These are phyloP conservation scores for Amaurobius ferox DNA, from an alignment of 2,888 invertebrate species.

Conservation along the genomic window DNA sequence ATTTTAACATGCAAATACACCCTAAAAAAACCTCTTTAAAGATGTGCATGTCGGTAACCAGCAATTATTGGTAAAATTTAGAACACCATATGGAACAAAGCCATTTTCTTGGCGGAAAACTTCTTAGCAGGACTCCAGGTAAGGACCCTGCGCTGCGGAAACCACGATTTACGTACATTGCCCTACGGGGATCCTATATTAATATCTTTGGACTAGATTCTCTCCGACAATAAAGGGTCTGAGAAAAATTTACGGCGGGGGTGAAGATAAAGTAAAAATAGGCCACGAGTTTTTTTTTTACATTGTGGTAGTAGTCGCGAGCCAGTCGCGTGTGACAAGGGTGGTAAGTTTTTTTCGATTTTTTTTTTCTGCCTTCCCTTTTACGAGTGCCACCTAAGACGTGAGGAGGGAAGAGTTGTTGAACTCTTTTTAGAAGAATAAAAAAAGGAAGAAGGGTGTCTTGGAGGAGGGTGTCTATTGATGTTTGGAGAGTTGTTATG, in stretches of 20 bases:
- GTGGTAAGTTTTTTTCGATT: constrained; percentile 33
- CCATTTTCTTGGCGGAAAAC: too few relatives aligned
- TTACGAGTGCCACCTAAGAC: neutral
- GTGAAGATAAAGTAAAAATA: constrained; percentile 67
- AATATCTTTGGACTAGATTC: constrained; percentile 65
- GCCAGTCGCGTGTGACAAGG: constrained; percentile 40
- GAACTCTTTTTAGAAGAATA: constrained; percentile 32
- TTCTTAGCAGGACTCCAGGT: too few relatives aligned
- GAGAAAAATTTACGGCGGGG: constrained; percentile 22
- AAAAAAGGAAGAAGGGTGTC: neutral
- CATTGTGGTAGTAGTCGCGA: constrained; percentile 25
- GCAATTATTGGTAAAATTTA: too few relatives aligned
- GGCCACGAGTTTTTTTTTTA: constrained; percentile 33
- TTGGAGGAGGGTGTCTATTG: neutral
- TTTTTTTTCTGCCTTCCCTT: neutral
- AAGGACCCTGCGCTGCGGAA: constrained; percentile 35
- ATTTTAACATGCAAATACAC: too few relatives aligned
- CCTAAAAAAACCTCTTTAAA: too few relatives aligned
- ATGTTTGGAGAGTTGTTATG: neutral
- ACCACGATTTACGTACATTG: constrained; percentile 55
- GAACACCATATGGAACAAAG: too few relatives aligned
- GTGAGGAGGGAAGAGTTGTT: constrained; percentile 57
- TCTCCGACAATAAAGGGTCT: neutral
- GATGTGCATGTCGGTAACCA: too few relatives aligned
- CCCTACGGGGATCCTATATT: constrained; percentile 41